Conservation (phyloP, 2,888 invertebrate species). For the Linnaemya vulpina region DNA sequence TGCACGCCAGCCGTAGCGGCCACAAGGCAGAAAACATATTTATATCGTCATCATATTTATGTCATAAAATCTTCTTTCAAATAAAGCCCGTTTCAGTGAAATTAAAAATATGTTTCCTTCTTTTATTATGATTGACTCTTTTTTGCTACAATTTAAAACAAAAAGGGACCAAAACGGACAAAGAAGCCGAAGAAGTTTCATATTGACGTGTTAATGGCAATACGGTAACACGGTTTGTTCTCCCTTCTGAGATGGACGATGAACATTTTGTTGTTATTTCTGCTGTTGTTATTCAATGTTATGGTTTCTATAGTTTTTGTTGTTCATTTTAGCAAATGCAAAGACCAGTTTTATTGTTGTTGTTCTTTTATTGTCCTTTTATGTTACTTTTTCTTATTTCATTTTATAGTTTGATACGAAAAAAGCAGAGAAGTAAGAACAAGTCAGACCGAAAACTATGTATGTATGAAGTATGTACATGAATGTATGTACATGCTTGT, state of each 20-base stretch:
- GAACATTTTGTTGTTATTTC: slow-evolving; percentile 25
- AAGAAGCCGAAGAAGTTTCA: too few relatives aligned
- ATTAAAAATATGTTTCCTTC: too few relatives aligned
- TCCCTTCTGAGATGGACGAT: slow-evolving; percentile 42
- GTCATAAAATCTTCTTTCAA: too few relatives aligned
- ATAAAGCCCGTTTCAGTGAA: too few relatives aligned
- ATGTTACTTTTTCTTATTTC: slow-evolving; percentile 20
- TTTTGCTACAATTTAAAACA: too few relatives aligned
- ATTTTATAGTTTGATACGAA: slow-evolving; percentile 34
- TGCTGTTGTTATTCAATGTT: slow-evolving; percentile 16
- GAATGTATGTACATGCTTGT: too few relatives aligned
- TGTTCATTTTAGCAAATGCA: slow-evolving; percentile 50
- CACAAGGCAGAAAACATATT: too few relatives aligned
- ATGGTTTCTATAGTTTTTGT: slow-evolving; percentile 17
- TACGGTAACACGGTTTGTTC: slow-evolving; percentile 3
- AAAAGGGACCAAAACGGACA: too few relatives aligned
- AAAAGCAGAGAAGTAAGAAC: slow-evolving; percentile 23
- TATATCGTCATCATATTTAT: too few relatives aligned
- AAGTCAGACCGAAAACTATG: slow-evolving; percentile 5
- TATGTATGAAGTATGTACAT: neutral
- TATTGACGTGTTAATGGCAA: too few relatives aligned
- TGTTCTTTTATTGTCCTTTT: slow-evolving; percentile 33
- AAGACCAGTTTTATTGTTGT: slow-evolving; percentile 42
- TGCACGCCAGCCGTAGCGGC: too few relatives aligned
- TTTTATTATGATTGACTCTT: too few relatives aligned